A percentile compares a stretch with the other conserved stretches of the same genome.
These are phyloP conservation scores for Pseudotriccus pelzelni DNA, from an alignment of 2,797 vertebrate genomes.

Conservation along the genomic window DNA sequence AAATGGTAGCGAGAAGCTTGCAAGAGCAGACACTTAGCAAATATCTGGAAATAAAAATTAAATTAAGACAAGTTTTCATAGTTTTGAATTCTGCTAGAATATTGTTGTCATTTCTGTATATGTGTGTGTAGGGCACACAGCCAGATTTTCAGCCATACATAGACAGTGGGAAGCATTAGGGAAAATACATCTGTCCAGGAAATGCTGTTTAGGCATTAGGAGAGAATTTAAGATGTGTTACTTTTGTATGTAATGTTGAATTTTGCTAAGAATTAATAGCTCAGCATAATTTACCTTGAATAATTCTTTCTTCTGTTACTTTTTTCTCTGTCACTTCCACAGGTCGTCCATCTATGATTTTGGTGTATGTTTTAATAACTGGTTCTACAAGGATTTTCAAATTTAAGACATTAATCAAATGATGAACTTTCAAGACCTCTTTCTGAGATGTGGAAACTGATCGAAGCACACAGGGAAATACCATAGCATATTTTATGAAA, in stretches of 20 bases:
- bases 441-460: neutral
- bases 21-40: neutral
- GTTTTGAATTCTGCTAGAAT: neutral
- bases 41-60: neutral
- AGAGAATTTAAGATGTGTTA: neutral
- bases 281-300: slow-evolving; percentile 78
- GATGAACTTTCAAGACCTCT: neutral
- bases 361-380: slow-evolving; percentile 82
- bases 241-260: neutral
- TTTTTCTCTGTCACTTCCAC: slow-evolving; percentile 74
- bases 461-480: neutral
- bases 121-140: neutral
- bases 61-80: neutral
- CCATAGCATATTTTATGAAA: neutral
- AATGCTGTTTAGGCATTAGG: neutral
- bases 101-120: neutral
- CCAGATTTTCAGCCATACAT: neutral
- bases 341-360: slow-evolving; percentile 75
- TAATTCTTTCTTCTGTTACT: slow-evolving; percentile 76
- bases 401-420: slow-evolving; percentile 34
- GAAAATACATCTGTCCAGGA: neutral
- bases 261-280: neutral
- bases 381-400: slow-evolving; percentile 71
- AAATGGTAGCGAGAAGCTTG: neutral
- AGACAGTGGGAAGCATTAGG: neutral